Evolutionary conservation across 2,888 invertebrate species (phyloP), one percentile per base, ranked within the genome.

Genomic region (Thereva nobilitata): DNA sequence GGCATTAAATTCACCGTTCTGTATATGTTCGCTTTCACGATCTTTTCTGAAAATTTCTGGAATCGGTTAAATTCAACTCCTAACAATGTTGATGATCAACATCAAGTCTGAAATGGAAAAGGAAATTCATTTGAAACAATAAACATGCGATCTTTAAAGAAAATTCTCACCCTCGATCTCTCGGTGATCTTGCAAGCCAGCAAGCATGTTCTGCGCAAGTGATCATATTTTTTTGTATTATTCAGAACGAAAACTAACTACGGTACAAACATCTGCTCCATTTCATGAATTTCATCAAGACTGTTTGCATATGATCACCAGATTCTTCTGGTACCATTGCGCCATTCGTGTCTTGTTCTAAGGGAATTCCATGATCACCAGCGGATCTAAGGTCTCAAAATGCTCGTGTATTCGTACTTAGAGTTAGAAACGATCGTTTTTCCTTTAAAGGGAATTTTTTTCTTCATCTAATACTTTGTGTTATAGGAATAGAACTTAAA

Each of bases 141-240:
- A 41, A 37, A 47, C 57, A 59, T 40, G 57, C 45, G 35, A 47
- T 47, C 45, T 10, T 59, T 45, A 34, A 59, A 59, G 37, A 47
- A 56, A 45, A 10, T 59, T 59, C 57, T 59, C 57, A 59, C 57
- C 57, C 57, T 59, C 57, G 57, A 47, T 59, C 41, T 23, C 23
- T 23, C 23, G 23, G 23, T 23, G 23, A 23, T 23, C 23, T 23
- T 23, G 23, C 23, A 23, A 23, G 23, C 2, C 1, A 23, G 47
- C 12, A 44, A 50, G 57, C 47, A 59, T 38, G 38, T 37, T 9
- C 47, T 34, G 34, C 4, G 9, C 45, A 38, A 23, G 47, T 35
- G 47, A 59, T 59, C n/a, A 37, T 41, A 10, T 40, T 9, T 55
- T 40, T 55, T 40, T 37, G 47, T 4, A 23, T 23, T 23, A 23